A percentile compares a stretch with the other conserved stretches of the same genome.
These are phyloP conservation scores for Amazona vittata DNA, from an alignment of 2,113 vertebrate species.

Conservation along the genomic window DNA sequence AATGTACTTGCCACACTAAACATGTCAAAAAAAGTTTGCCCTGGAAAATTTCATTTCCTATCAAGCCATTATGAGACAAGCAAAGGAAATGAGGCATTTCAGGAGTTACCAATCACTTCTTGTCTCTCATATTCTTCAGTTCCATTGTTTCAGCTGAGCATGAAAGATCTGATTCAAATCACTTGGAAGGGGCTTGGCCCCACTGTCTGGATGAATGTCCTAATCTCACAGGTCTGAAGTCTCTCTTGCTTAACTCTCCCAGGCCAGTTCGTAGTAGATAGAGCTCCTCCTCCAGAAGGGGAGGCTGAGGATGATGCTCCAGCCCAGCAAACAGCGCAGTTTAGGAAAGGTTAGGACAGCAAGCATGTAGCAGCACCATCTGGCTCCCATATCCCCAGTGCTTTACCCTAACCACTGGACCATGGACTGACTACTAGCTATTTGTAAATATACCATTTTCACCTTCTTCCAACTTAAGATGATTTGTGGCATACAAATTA, in stretches of 20 bases:
- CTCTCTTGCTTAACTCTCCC: not conserved
- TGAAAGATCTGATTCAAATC: not conserved
- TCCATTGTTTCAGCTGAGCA: not conserved
- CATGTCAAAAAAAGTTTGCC: not conserved
- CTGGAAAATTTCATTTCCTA: not conserved
- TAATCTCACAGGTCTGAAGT: not conserved
- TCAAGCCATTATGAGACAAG: not conserved
- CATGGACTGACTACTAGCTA: not conserved
- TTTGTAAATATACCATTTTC: not conserved
- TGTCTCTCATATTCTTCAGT: not conserved
- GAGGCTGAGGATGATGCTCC: not conserved
- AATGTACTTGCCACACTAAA: not conserved
- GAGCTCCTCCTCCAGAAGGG: not conserved
- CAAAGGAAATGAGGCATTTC: not conserved
- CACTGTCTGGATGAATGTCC: not conserved
- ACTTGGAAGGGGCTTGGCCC: not conserved
- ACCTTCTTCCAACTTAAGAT: not conserved
- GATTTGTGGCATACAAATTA: not conserved
- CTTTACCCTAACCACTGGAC: not conserved
- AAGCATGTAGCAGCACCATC: not conserved
- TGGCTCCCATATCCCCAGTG: rapidly evolving
- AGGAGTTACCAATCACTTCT: not conserved
- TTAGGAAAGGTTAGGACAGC: not conserved
- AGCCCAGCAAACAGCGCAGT: not conserved
- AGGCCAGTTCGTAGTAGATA: not conserved